Evolutionary conservation across 1,140 invertebrate species (phyloP), one percentile per base, ranked within the genome.

Genomic region (Epicauta chinensis): DNA sequence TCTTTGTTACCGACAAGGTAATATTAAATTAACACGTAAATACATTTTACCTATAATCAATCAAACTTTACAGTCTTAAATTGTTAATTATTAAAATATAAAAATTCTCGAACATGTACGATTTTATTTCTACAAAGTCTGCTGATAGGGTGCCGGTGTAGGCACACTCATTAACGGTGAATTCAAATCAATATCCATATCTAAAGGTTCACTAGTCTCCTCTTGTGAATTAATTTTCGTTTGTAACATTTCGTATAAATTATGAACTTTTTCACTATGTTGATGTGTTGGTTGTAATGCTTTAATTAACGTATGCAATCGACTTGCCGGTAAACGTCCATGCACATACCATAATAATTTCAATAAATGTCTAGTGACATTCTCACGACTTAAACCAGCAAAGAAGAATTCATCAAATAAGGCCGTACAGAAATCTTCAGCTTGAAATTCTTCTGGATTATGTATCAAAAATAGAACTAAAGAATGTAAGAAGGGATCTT

Each of bases 391-490:
- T 30, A 96, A 76, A 0, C 89, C 89, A 37, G 91, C 87, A 70
- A 93, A 90, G 58, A 97, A 91, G 67, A 97, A 97, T 71, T 97
- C 93, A 74, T 97, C 93, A 76, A 98, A 97, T 12, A 97, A 81
- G 1, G 91, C 90, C 1, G 91, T 93, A 73, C 93, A 97, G 66
- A 97, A 97, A 57, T 96, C 93, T 75, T 96, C 92, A 3, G 88
- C 85, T 54, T 85, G 77, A 70, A 97, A 97, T 70, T 97, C 93
- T 59, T 97, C 94, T 2, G 83, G 80, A 77, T 96, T 85, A 40
- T 89, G 85, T 59, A 96, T 87, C 0, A 98, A 75, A 32, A 91
- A 34, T 46, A 58, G 73, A 67, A 85, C 89, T 47, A 97, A 73
- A 16, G 89, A 90, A 75, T 98, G 94, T 35, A 97, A 73, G 69